Conservation (phyloP, 2,797 vertebrate species). For the Sternotherus odoratus region DNA sequence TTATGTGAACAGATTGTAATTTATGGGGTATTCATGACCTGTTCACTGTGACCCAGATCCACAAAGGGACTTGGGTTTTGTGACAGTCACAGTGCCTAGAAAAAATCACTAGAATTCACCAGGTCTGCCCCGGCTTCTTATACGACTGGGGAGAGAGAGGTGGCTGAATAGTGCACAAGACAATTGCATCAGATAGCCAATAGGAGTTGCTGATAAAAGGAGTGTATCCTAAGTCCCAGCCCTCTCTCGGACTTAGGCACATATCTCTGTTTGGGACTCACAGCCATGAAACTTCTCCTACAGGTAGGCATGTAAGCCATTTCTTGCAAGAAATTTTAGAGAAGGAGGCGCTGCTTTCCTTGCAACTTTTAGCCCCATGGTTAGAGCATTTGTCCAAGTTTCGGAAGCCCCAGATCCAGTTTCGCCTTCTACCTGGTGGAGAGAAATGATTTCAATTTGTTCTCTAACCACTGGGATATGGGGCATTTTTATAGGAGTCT, state of each 20-base stretch:
- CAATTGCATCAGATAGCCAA: background rate
- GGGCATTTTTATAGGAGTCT: background rate
- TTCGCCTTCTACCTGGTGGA: background rate
- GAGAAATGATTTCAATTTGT: background rate
- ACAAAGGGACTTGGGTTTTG: background rate
- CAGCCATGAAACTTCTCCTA: background rate
- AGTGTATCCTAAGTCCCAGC: background rate
- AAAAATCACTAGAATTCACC: background rate
- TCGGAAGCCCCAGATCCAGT: background rate
- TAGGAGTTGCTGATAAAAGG: background rate
- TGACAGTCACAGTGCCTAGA: background rate
- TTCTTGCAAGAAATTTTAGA: background rate
- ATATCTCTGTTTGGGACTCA: background rate
- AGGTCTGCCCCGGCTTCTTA: background rate
- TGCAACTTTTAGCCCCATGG: background rate
- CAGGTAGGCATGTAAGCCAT: background rate
- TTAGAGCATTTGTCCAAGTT: background rate
- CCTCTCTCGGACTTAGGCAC: background rate
- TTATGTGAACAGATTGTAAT: background rate
- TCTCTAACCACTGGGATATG: background rate
- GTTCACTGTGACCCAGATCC: background rate
- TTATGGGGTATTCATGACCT: slow-evolving; percentile 5
- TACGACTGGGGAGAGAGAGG: background rate
- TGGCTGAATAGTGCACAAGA: background rate
- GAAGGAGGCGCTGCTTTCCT: background rate